Evolutionary conservation across 2,888 invertebrate genomes (phyloP), one percentile per base, ranked within the genome.

Genomic region (Parnassius apollo): DNA sequence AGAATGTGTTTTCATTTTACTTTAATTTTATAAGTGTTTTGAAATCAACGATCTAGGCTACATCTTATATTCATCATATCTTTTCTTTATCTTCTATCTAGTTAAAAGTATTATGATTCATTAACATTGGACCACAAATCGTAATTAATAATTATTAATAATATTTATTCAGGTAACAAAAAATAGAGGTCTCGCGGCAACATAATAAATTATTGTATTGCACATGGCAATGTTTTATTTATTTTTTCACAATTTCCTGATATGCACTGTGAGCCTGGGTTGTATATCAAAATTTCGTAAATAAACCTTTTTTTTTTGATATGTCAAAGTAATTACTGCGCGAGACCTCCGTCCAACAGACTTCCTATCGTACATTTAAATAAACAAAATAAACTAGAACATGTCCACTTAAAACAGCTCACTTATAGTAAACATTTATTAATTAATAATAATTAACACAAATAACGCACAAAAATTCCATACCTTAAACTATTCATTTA

Each of bases 111-210:
- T 88, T 82, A 87, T 88, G 90, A 87, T 89, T 88, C 87, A 83
- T 87, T 84, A 91, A 90, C 87, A 92, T 92, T 92, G 92, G 92
- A 92, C 92, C 92, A 89, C 92, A 86, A 81, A 88, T 91, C 79
- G 87, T 91, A 89, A 88, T 88, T 88, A 86, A 86, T 88, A 86
- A 86, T 88, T 86, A 88, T 85, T 82, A 82, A 84, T 88, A 88
- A 85, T 89, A 89, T 87, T 84, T 86, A 91, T 86, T 92, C 92
- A 92, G 92, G 92, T 92, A 92, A 92, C 92, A 91, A 91, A 91
- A 88, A 89, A 80, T 82, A 81, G 87, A 80, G 77, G 74, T 75
- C 85, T 75, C 86, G 83, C 84, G 80, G 78, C 68, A 72, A 69
- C 61, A 52, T 53, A 52, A 56, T 42, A 62, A 61, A 62, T 65